Base-by-base conservation (phyloP, 1,140 invertebrate genomes). In the Spodoptera litura region DNA sequence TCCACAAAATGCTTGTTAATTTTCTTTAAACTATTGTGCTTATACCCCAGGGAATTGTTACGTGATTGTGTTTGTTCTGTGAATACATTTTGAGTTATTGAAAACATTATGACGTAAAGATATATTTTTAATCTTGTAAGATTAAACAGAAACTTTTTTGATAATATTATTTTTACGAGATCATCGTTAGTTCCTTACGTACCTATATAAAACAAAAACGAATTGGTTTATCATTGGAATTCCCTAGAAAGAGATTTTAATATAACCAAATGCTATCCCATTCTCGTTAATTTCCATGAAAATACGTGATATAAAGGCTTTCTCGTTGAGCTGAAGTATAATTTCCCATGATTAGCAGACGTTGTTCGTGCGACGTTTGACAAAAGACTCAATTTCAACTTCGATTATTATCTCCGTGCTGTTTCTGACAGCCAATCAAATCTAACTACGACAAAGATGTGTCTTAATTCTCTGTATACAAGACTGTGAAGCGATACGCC, bases 301-400 rank as follows among this genome's bases (percentile, higher is more conserved):
- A 62, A 15, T 13, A 13, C 31, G 35, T 62, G 31, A 62, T 44
- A 8, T 38, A 62, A 66, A 66, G 58, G 25, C 58, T 35, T 66
- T 44, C 38, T 66, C 9, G n/a, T 49, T 38, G 11, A 49, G 11
- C 62, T 49, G 38, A 49, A 66, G 15, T 66, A 66, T 49, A 61
- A 61, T 49, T 44, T 15, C 31, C 61, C 62, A 49, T 66, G 62
- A 66, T 66, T 66, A 66, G n/a, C 38, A 66, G 38, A 4, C 58
- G n/a, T 38, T 49, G 38, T 66, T 66, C 62, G 62, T 66, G 62
- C 62, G 31, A 15, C 62, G 62, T 66, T 49, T 66, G 8, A 66
- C 62, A 66, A 66, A 66, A 66, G 62, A 66, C 62, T 49, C 62
- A 66, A 66, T 66, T 66, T 49, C 62, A 66, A 66, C 62, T 66